Evolutionary conservation across 2,888 invertebrate genomes (phyloP).

Genomic region (Cotesia congregata): DNA sequence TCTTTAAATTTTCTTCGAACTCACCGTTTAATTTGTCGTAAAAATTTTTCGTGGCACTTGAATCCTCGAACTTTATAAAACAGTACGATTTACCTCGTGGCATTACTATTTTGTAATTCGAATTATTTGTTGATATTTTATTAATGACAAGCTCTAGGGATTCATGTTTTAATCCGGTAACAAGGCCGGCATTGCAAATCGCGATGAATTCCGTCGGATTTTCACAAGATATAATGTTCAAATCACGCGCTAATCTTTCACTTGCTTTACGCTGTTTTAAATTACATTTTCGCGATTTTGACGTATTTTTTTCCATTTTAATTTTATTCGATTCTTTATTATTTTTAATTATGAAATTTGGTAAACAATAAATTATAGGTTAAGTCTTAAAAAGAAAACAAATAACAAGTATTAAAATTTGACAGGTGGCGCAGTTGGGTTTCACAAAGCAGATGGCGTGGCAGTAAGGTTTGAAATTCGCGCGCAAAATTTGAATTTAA

Average conservation of each 20-base stretch:
- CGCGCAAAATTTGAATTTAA: too few species aligned
- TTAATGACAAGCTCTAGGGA: slow-evolving; percentile 73
- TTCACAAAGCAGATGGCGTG: too few species aligned
- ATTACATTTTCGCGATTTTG: slow-evolving; percentile 47
- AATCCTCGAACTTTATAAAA: slow-evolving; percentile 77
- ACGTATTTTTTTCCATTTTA: neutral
- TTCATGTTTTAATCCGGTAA: slow-evolving; percentile 82
- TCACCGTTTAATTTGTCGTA: slow-evolving; percentile 76
- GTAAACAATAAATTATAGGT: too few species aligned
- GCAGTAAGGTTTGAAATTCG: too few species aligned
- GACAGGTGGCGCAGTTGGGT: too few species aligned
- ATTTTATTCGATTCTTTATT: neutral
- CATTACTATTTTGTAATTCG: slow-evolving; percentile 77
- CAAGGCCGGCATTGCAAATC: slow-evolving; percentile 90
- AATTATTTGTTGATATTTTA: slow-evolving; percentile 68
- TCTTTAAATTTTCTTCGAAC: slow-evolving; percentile 74
- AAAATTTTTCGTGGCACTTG: slow-evolving; percentile 73
- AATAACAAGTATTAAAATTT: too few species aligned
- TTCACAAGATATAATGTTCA: slow-evolving; percentile 62
- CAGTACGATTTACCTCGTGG: slow-evolving; percentile 86
- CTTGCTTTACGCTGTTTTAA: slow-evolving; percentile 54
- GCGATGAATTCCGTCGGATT: slow-evolving; percentile 76
- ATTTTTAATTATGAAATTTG: too few species aligned
- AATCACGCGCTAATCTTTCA: slow-evolving; percentile 62
- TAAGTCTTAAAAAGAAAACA: too few species aligned